Evolutionary conservation across 1,140 invertebrate genomes (phyloP).

Genomic region (Acyrthosiphon pisum): DNA sequence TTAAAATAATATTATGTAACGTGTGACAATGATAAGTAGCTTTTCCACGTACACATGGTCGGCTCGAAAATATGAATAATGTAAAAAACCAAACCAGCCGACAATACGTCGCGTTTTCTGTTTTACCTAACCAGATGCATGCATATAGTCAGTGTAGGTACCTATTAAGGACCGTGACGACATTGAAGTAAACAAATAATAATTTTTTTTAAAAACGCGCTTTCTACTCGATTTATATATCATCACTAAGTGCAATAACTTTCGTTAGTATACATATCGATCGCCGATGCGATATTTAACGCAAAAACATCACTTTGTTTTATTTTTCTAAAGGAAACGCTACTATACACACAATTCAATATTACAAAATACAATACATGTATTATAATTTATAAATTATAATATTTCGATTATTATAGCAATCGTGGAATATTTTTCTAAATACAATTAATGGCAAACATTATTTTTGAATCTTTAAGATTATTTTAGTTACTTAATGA

Average conservation of each 20-base stretch:
- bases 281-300: background rate
- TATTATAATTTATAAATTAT: no score
- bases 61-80: background rate
- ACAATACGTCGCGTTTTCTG: background rate
- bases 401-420: background rate
- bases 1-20: background rate
- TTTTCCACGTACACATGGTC: background rate
- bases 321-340: background rate
- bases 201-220: background rate
- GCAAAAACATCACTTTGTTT: background rate
- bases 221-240: background rate
- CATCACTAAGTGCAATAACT: background rate
- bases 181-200: background rate
- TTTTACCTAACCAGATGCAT: background rate
- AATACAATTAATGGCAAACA: background rate
- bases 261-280: background rate
- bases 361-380: no score
- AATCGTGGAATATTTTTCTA: background rate
- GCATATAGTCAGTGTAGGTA: background rate
- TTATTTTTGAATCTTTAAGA: background rate
- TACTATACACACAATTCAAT: background rate
- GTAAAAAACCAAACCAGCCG: background rate
- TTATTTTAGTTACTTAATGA: background rate
- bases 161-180: slow-evolving; percentile 18
- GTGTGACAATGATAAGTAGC: slow-evolving; percentile 26